phyloP scores from a whole-genome alignment of 2,888 invertebrate genomes.

The Perdita meconis region DNA sequence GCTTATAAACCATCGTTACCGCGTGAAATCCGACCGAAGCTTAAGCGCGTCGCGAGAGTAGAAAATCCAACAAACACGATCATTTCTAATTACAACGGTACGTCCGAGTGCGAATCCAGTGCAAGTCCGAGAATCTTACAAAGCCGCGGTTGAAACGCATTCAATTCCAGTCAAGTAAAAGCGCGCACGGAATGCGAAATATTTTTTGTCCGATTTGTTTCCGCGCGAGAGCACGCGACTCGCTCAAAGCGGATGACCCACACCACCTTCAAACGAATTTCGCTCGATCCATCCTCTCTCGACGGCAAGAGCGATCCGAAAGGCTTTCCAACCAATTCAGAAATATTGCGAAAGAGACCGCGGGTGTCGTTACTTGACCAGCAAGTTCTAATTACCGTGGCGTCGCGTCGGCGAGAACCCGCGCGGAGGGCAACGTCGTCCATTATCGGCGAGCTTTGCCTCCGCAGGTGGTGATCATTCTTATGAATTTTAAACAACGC shows the following conservation, averaged over 20 bases:
- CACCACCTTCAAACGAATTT: slow-evolving; percentile 8
- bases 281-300: not conserved
- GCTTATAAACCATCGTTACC: slow-evolving; percentile 46
- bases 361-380: slow-evolving; percentile 14
- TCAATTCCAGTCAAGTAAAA: not conserved
- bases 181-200: not conserved
- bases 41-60: slow-evolving; percentile 2
- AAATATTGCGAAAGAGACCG: slow-evolving; percentile 13
- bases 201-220: not conserved
- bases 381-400: slow-evolving; percentile 48
- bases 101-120: not conserved
- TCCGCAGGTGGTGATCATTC: slow-evolving; percentile 61
- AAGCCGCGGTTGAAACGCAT: not conserved
- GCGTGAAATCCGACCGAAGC: slow-evolving; percentile 21
- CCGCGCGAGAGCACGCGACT: not conserved
- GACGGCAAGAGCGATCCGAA: slow-evolving; percentile 9
- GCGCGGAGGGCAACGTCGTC: slow-evolving; percentile 43
- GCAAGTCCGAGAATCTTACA: not conserved
- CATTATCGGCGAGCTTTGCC: slow-evolving; percentile 48
- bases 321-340: slow-evolving; percentile 17
- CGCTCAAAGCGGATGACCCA: not conserved
- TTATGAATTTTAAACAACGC: slow-evolving; percentile 66
- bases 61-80: slow-evolving; percentile 1
- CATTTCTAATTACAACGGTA: slow-evolving; percentile 10
- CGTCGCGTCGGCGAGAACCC: slow-evolving; percentile 4